These are phyloP conservation scores for Entomyzon cyanotis DNA, from an alignment of 2,113 vertebrate species.

Conservation along the genomic window DNA sequence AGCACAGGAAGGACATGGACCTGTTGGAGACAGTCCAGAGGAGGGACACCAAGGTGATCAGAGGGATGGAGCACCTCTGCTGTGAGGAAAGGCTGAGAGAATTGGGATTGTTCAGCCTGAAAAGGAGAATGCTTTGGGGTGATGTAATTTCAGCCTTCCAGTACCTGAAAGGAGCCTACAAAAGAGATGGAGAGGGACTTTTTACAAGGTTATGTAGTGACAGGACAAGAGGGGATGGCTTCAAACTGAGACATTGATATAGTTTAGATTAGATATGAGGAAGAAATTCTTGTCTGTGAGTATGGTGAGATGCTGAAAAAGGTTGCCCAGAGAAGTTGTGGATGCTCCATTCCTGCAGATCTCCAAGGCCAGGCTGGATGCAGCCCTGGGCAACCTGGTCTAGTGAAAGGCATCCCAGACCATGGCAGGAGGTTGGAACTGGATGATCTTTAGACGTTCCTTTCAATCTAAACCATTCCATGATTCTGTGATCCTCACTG, in stretches of 20 bases:
- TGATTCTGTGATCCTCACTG: neutral
- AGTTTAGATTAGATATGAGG: neutral
- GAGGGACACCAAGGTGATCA: neutral
- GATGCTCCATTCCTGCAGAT: no score
- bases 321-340: neutral
- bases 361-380: neutral
- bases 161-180: neutral
- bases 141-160: neutral
- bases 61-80: neutral
- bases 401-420: neutral
- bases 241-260: neutral
- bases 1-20: neutral
- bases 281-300: neutral
- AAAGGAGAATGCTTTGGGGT: neutral
- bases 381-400: neutral
- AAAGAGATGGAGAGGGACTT: neutral
- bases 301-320: neutral
- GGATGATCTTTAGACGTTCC: neutral
- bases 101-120: neutral
- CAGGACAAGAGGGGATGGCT: neutral
- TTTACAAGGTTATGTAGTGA: neutral
- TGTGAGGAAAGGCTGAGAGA: neutral
- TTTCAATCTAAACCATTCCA: neutral
- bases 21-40: neutral
- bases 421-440: neutral